These are phyloP conservation scores for Carettochelys insculpta DNA, from an alignment of 2,113 vertebrate species.

Conservation along the genomic window DNA sequence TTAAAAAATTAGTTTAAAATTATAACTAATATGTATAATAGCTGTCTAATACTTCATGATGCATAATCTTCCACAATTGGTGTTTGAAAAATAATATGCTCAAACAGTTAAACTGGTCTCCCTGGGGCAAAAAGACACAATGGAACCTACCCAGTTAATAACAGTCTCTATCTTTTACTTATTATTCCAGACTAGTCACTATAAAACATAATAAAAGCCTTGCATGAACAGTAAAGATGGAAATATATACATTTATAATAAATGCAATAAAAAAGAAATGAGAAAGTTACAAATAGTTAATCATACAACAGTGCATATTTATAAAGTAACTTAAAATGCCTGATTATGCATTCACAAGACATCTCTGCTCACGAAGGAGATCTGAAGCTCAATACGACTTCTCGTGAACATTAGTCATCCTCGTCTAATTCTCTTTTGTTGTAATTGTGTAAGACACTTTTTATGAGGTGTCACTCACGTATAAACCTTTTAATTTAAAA, in stretches of 20 bases:
- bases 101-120: not conserved
- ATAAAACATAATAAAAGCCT: not conserved
- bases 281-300: not conserved
- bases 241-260: not conserved
- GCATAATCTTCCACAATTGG: not conserved
- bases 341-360: not conserved
- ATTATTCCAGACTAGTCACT: not conserved
- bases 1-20: slow-evolving; percentile 15
- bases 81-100: not conserved
- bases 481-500: not conserved
- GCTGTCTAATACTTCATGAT: not conserved
- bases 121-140: not conserved
- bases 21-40: not conserved
- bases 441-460: not conserved
- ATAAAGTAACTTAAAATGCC: not conserved
- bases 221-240: not conserved
- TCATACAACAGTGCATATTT: not conserved
- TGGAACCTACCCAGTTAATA: not conserved
- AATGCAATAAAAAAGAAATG: not conserved
- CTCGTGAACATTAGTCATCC: accelerated
- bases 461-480: not conserved
- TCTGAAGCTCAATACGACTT: not conserved
- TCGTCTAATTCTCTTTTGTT: not conserved
- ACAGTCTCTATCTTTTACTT: not conserved
- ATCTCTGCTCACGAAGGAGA: not conserved